Conservation (phyloP, 2,113 vertebrate genomes). For the Peromyscus californicus region DNA sequence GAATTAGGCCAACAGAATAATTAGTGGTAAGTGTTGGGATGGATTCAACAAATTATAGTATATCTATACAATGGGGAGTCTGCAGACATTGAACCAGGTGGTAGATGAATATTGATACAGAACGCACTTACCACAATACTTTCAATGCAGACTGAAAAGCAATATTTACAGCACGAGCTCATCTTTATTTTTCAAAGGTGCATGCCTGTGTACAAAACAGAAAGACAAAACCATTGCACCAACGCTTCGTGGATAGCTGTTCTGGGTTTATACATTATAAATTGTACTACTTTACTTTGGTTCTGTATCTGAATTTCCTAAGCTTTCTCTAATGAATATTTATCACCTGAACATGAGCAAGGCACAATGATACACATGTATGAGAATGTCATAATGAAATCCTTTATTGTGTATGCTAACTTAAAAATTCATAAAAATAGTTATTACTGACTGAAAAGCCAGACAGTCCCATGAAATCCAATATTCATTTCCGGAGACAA, state of each 20-base stretch:
- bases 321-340: conserved; percentile 34
- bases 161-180: neutral
- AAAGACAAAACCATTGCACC: neutral
- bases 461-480: neutral
- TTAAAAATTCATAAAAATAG: conserved; percentile 21
- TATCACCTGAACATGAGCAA: conserved; percentile 40
- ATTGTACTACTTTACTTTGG: conserved; percentile 50
- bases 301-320: conserved; percentile 31
- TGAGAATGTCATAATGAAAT: neutral
- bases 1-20: conserved; percentile 58
- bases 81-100: neutral
- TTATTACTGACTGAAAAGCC: conserved; percentile 51
- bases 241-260: neutral
- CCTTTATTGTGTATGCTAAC: neutral
- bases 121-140: neutral
- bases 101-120: neutral
- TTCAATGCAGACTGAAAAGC: neutral
- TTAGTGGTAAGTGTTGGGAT: conserved; percentile 15
- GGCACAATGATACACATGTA: neutral
- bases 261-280: neutral
- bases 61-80: neutral
- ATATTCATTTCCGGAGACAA: neutral
- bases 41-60: conserved; percentile 58
- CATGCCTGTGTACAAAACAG: neutral
- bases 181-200: conserved; percentile 5